Percentiles rank a stretch among this genome's conserved stretches.
Evolutionary conservation across 2,113 vertebrate species (phyloP).

Genomic region (rabbit (Oryctolagus cuniculus)): mOryCun1.1 NC_091433.1:186520501-186521000

Average conservation of each 20-base stretch:
- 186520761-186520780: not conserved
- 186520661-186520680: not conserved
- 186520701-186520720: not conserved
- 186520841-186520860: not conserved
- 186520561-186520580: not conserved
- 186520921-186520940: not conserved
- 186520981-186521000: slow-evolving; percentile 14
- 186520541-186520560: not conserved
- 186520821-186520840: not conserved
- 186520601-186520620: not conserved
- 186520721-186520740: not conserved
- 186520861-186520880: not conserved
- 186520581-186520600: not conserved
- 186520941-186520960: not conserved
- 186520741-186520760: not conserved
- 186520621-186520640: not conserved
- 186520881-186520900: not conserved
- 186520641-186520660: not conserved
- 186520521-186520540: not conserved
- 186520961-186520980: not conserved
- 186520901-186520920: not conserved
- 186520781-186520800: not conserved
- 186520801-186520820: not conserved
- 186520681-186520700: not conserved
- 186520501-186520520: not conserved